Evolutionary conservation across 1,140 invertebrate species (phyloP).

Genomic region (Chironomus striatipennis): DNA sequence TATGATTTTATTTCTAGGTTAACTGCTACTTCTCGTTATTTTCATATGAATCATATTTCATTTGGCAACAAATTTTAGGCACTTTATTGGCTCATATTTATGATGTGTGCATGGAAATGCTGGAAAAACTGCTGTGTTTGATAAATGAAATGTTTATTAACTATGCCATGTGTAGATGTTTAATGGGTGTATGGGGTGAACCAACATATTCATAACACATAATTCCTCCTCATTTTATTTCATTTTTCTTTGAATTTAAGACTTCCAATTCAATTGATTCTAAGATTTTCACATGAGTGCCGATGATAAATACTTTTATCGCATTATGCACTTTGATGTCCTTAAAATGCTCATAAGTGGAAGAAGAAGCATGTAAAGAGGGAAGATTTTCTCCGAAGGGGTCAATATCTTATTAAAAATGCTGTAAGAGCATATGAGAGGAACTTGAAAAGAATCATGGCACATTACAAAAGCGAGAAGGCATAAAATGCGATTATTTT

Average conservation of each 20-base stretch:
- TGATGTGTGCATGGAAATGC: too few species aligned
- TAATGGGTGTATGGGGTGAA: too few species aligned
- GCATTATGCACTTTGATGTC: slow-evolving; percentile 7
- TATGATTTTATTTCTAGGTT: too few species aligned
- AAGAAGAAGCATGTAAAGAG: not conserved
- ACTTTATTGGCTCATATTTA: too few species aligned
- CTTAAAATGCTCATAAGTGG: not conserved
- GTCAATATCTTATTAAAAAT: not conserved
- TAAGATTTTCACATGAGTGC: not conserved
- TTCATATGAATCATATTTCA: too few species aligned
- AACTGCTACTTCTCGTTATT: too few species aligned
- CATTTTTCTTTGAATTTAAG: not conserved
- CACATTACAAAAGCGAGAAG: slow-evolving; percentile 2
- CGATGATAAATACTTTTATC: not conserved
- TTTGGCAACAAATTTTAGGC: too few species aligned
- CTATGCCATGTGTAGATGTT: not conserved
- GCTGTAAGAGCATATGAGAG: not conserved
- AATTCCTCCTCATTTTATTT: slow-evolving; percentile 6
- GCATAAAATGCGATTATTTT: not conserved
- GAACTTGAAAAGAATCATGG: not conserved
- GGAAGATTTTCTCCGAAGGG: not conserved
- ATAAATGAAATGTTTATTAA: not conserved
- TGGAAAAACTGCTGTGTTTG: not conserved
- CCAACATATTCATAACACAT: too few species aligned
- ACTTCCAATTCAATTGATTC: not conserved